Conservation (phyloP, 2,113 vertebrate species). For the Varanus komodoensis region DNA sequence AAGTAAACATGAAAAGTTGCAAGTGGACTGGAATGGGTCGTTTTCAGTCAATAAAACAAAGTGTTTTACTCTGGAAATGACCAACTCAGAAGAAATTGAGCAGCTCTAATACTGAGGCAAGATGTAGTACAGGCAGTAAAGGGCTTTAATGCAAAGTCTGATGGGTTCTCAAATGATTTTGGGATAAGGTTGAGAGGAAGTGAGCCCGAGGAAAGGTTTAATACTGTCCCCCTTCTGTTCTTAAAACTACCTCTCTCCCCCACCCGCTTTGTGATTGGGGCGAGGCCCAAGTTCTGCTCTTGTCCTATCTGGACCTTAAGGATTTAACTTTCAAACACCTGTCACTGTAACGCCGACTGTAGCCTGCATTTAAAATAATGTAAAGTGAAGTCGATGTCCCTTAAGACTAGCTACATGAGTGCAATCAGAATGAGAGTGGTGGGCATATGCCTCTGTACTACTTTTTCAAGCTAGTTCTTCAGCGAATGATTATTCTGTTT, state of each 20-base stretch:
- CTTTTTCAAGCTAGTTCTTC: too few relatives aligned
- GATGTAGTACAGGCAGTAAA: too few relatives aligned
- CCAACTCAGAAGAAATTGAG: too few relatives aligned
- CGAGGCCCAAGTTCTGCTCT: background rate
- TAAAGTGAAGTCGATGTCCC: background rate
- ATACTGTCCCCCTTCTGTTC: background rate
- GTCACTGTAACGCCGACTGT: too few relatives aligned
- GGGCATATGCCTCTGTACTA: too few relatives aligned
- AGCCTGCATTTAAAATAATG: background rate
- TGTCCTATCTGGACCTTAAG: background rate
- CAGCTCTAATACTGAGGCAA: too few relatives aligned
- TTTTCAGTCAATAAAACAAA: too few relatives aligned
- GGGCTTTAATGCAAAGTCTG: too few relatives aligned
- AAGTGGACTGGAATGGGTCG: too few relatives aligned
- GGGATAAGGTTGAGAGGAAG: background rate
- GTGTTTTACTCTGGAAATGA: too few relatives aligned
- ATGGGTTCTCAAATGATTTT: too few relatives aligned
- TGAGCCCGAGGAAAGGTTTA: background rate
- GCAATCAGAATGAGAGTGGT: background rate
- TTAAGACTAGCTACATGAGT: background rate
- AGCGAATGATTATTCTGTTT: background rate
- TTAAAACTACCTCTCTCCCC: background rate
- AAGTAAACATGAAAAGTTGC: too few relatives aligned
- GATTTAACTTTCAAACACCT: background rate
- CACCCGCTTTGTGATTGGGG: background rate